These are phyloP conservation scores for Trichoplax adhaerens DNA, from an alignment of 37 sponge, comb jelly and placozoan genomes.

Conservation along the genomic window DNA sequence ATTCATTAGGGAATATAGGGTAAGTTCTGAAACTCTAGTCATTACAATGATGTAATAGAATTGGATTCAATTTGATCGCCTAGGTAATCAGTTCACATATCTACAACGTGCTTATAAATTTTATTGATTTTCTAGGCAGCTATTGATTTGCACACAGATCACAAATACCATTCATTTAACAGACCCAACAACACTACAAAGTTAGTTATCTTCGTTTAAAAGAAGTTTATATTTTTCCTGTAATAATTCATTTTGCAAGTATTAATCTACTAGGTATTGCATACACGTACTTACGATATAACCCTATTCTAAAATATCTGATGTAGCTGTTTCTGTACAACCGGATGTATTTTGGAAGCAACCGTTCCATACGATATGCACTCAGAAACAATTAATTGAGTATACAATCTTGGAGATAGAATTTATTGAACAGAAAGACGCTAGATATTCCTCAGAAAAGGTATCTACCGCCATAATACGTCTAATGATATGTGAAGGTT, in stretches of 20 bases:
- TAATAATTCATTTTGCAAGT: too few species aligned
- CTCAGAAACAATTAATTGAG: conserved; percentile 52
- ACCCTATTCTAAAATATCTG: too few species aligned
- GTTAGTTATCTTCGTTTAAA: not conserved
- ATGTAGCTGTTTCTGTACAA: too few species aligned
- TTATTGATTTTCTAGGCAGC: conserved; percentile 13
- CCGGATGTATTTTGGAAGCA: conserved; percentile 43
- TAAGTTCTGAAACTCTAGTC: not conserved
- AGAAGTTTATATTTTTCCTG: too few species aligned
- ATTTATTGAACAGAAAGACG: conserved; percentile 5
- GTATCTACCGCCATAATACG: too few species aligned
- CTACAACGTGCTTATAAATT: not conserved
- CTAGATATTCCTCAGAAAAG: not conserved
- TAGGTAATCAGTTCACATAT: not conserved
- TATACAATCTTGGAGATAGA: conserved; percentile 76
- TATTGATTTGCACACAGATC: conserved; percentile 48
- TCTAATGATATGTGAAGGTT: too few species aligned
- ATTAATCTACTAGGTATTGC: too few species aligned
- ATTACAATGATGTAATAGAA: not conserved
- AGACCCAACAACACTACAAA: conserved; percentile 62
- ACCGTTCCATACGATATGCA: conserved; percentile 59
- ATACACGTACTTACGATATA: too few species aligned
- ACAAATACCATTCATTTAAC: conserved; percentile 53
- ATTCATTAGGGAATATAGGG: conserved; percentile 43
- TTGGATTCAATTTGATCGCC: not conserved